Evolutionary conservation across 37 sponge, comb jelly and placozoan species (phyloP).

Genomic region (Corticium candelabrum): DNA sequence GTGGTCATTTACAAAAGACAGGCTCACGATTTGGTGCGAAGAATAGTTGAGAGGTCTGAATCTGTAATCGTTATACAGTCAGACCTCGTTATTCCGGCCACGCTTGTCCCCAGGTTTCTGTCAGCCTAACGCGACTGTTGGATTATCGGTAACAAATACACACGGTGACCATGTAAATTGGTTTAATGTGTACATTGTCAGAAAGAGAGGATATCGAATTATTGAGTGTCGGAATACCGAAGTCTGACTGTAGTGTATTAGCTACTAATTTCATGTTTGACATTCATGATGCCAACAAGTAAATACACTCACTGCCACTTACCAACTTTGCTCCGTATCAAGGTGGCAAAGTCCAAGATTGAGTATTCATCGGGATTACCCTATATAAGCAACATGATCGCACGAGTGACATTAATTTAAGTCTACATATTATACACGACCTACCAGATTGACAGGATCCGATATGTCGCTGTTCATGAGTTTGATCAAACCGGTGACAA

Average conservation of each 20-base stretch:
- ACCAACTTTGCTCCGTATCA: constrained; percentile 42
- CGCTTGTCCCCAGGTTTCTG: too few species aligned
- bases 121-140: too few species aligned
- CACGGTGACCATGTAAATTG: too few species aligned
- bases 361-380: constrained; percentile 88
- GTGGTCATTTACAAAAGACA: too few species aligned
- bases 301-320: not conserved
- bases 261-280: not conserved
- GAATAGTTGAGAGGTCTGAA: too few species aligned
- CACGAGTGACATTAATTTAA: not conserved
- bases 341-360: constrained; percentile 67
- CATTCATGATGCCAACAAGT: not conserved
- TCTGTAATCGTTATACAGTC: too few species aligned
- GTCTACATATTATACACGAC: constrained; percentile 1
- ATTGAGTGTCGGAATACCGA: not conserved
- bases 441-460: constrained; percentile 67
- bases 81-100: too few species aligned
- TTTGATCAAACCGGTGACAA: constrained; percentile 67
- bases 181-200: too few species aligned
- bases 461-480: constrained; percentile 77
- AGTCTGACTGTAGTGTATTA: not conserved
- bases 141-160: too few species aligned
- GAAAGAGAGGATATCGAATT: too few species aligned
- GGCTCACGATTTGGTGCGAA: too few species aligned
- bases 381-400: constrained; percentile 5